Percentiles rank a stretch among this genome's conserved stretches.
phyloP scores from a whole-genome alignment of 92 coral and sea anemone genomes.

The Zoanthus sansibaricus region DNA sequence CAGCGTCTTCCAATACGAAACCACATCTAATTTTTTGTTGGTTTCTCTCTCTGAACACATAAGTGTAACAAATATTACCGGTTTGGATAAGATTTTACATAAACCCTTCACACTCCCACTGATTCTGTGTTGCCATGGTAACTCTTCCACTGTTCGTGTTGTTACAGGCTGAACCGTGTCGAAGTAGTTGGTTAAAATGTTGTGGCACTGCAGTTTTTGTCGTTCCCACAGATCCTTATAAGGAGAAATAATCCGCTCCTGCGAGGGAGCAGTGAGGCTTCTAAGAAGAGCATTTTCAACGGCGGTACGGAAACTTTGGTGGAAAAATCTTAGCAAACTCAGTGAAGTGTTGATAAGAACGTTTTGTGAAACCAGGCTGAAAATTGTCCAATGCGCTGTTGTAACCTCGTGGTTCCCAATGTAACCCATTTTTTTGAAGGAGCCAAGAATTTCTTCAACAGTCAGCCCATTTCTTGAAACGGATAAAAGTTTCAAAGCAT shows the following conservation, averaged over 20 bases:
- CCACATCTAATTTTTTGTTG: constrained; percentile 65
- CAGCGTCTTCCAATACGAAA: constrained; percentile 80
- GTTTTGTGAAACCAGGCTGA: constrained; percentile 78
- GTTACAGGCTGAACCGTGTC: constrained; percentile 61
- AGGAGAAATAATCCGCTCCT: constrained; percentile 83
- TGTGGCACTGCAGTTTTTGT: constrained; percentile 94
- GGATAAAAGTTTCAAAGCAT: constrained; percentile 81
- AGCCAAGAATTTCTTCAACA: constrained; percentile 79
- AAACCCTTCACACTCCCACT: constrained; percentile 76
- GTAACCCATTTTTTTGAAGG: constrained; percentile 90
- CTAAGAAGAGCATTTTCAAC: constrained; percentile 87
- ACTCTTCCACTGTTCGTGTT: constrained; percentile 81
- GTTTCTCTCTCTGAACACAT: constrained; percentile 55
- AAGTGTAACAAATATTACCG: constrained; percentile 73
- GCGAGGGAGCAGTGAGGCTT: constrained; percentile 94
- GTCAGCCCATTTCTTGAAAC: constrained; percentile 92
- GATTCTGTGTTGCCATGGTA: constrained; percentile 95
- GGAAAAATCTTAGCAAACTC: constrained; percentile 82
- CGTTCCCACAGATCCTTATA: constrained; percentile 94
- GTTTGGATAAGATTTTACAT: constrained; percentile 65
- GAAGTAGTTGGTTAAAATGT: constrained; percentile 84
- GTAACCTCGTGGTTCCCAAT: constrained; percentile 74
- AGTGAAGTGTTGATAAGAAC: constrained; percentile 77
- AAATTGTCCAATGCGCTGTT: constrained; percentile 88
- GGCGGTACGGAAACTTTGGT: constrained; percentile 77